Evolutionary conservation across 1,140 invertebrate genomes (phyloP).

Genomic region (Thereuonema tuberculata): DNA sequence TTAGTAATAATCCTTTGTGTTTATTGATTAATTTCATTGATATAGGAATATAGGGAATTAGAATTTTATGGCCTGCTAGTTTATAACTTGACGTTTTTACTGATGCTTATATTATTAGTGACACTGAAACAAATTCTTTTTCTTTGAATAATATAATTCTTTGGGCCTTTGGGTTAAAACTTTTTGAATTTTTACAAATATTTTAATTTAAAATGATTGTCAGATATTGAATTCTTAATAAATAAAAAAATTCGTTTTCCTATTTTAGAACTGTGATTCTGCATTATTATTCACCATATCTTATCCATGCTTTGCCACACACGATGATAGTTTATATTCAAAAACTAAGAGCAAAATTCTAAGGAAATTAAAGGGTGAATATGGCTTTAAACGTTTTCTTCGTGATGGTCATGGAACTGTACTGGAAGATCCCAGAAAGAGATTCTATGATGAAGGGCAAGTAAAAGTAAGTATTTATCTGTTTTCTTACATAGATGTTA

Average conservation of each 20-base stretch:
- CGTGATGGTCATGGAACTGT: constrained; percentile 88
- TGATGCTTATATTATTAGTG: too few relatives aligned
- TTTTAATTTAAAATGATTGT: too few relatives aligned
- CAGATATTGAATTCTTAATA: neutral
- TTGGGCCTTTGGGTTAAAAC: too few relatives aligned
- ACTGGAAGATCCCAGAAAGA: constrained; percentile 61
- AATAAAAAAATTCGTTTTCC: constrained; percentile 15
- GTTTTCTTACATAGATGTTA: too few relatives aligned
- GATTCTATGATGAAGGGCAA: constrained; percentile 54
- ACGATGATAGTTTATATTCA: constrained; percentile 74
- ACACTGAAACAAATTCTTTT: too few relatives aligned
- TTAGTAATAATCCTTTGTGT: neutral
- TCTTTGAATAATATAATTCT: too few relatives aligned
- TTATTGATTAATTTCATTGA: neutral
- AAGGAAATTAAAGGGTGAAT: constrained; percentile 67
- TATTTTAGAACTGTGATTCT: constrained; percentile 57
- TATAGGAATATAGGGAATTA: too few relatives aligned
- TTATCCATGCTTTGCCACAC: constrained; percentile 95
- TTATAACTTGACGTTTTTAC: too few relatives aligned
- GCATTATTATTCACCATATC: constrained; percentile 81
- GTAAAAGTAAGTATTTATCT: constrained; percentile 50
- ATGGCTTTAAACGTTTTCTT: constrained; percentile 89
- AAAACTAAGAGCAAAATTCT: constrained; percentile 80
- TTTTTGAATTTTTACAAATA: too few relatives aligned
- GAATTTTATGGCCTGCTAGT: too few relatives aligned